These are phyloP conservation scores for Archaeoteleia sp. DNA, from an alignment of 2,888 invertebrate genomes.

Conservation along the genomic window DNA sequence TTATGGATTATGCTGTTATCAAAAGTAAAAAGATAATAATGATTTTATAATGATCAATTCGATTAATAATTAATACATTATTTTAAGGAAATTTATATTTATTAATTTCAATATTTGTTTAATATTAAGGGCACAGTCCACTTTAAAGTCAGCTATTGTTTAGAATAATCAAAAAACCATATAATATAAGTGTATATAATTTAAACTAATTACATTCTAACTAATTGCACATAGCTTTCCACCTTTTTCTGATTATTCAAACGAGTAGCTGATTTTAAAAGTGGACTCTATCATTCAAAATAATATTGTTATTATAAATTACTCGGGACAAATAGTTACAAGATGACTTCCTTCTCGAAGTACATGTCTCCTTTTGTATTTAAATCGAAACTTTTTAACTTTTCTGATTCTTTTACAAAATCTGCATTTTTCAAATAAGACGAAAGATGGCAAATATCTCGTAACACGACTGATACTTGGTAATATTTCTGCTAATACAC, in stretches of 20 bases:
- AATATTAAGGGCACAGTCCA: no score
- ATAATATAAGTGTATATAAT: no score
- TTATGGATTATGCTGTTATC: not conserved
- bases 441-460: slow-evolving; percentile 76
- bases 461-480: slow-evolving; percentile 76
- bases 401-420: slow-evolving; percentile 67
- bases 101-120: slow-evolving; percentile 4
- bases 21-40: no score
- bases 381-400: slow-evolving; percentile 73
- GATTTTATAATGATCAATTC: no score
- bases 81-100: slow-evolving; percentile 7
- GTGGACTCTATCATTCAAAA: no score
- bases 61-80: no score
- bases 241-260: no score
- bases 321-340: slow-evolving; percentile 78
- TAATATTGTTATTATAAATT: slow-evolving; percentile 50
- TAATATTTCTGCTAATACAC: slow-evolving; percentile 72
- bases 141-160: no score
- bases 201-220: no score
- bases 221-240: no score
- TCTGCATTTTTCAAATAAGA: slow-evolving; percentile 67
- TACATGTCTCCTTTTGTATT: slow-evolving; percentile 76
- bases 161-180: no score
- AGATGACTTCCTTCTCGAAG: slow-evolving; percentile 77
- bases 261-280: no score